Percentiles rank a stretch among this genome's conserved stretches.
These are phyloP conservation scores for Parascotia fuliginaria DNA, from an alignment of 2,888 invertebrate species.

Conservation along the genomic window DNA sequence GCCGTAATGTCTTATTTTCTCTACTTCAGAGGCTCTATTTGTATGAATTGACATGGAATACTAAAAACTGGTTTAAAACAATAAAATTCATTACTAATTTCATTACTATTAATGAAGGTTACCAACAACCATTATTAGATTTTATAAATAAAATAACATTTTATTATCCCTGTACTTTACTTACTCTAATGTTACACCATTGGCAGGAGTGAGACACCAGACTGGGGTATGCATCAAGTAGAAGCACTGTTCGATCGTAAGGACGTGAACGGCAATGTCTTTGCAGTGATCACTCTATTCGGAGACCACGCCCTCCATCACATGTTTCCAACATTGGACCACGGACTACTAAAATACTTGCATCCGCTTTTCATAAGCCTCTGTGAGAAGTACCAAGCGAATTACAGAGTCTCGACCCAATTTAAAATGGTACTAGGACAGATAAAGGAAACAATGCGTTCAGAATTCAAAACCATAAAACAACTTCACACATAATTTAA, in stretches of 20 bases:
- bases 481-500: slow-evolving; percentile 27
- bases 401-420: slow-evolving; percentile 72
- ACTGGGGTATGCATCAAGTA: slow-evolving; percentile 91
- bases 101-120: no score
- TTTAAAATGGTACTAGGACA: slow-evolving; percentile 88
- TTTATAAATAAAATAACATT: no score
- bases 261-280: slow-evolving; percentile 87
- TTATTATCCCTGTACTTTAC: no score
- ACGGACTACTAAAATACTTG: slow-evolving; percentile 87
- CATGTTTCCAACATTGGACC: slow-evolving; percentile 91
- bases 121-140: no score
- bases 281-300: slow-evolving; percentile 89
- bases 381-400: slow-evolving; percentile 82
- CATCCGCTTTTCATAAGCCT: slow-evolving; percentile 77
- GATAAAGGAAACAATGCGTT: slow-evolving; percentile 46
- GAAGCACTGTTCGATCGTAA: slow-evolving; percentile 90
- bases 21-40: no score
- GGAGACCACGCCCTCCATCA: slow-evolving; percentile 92
- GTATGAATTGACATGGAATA: no score
- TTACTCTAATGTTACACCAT: not conserved
- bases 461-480: slow-evolving; percentile 44
- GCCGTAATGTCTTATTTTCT: no score
- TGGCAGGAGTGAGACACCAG: slow-evolving; percentile 71
- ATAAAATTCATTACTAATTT: no score
- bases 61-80: no score